A percentile compares a stretch with the other conserved stretches of the same genome.
These are phyloP conservation scores for Melanotaenia pygmaea DNA, from an alignment of 2,797 vertebrate species.

Conservation along the genomic window DNA sequence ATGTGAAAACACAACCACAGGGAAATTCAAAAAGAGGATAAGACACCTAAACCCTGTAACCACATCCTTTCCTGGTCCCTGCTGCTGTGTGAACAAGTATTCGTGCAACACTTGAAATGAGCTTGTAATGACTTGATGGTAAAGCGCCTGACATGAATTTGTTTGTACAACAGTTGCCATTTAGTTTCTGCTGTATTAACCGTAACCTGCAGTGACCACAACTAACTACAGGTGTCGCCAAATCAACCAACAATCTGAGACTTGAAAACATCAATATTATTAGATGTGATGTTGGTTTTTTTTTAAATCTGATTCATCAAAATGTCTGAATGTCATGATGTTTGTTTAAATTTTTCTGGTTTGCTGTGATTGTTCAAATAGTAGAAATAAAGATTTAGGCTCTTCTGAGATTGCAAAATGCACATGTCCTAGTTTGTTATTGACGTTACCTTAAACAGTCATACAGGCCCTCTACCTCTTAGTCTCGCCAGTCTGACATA, in stretches of 20 bases:
- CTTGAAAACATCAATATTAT: not conserved
- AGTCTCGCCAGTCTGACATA: slow-evolving; percentile 49
- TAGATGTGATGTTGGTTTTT: not conserved
- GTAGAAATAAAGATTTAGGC: slow-evolving; percentile 12
- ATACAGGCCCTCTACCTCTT: slow-evolving; percentile 36
- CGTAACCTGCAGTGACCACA: not conserved
- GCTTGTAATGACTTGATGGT: not conserved
- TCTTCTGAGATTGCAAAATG: slow-evolving; percentile 26
- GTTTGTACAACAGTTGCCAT: not conserved
- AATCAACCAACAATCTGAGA: not conserved
- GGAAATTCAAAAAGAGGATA: not conserved
- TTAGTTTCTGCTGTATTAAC: not conserved
- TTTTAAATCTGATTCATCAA: not conserved
- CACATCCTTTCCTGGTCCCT: not conserved
- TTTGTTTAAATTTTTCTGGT: not conserved
- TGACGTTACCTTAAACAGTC: slow-evolving; percentile 53
- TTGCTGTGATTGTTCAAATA: slow-evolving; percentile 1
- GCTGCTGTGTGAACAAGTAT: not conserved
- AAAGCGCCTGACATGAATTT: not conserved
- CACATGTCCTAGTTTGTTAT: slow-evolving; percentile 43
- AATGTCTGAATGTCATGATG: not conserved
- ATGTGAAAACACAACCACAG: not conserved
- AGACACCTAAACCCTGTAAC: not conserved
- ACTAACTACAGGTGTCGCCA: not conserved
- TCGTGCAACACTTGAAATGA: not conserved